Conservation (phyloP, 2,113 vertebrate genomes). For the Motacilla tschutschensis region DNA sequence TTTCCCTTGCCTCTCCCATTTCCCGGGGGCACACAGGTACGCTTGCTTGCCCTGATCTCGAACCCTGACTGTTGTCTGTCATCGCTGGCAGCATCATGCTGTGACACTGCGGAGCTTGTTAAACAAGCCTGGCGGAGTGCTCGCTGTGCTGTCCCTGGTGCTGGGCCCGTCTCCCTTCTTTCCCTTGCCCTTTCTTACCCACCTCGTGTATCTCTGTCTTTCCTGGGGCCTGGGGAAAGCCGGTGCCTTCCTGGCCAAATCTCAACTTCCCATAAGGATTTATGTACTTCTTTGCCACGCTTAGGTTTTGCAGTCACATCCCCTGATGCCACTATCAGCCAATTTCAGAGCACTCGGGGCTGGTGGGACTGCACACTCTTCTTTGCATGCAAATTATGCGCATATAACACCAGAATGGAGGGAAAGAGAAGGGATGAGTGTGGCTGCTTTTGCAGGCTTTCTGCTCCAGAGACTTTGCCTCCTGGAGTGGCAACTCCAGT, state of each 20-base stretch:
- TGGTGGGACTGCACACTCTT: background rate
- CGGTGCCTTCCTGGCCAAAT: background rate
- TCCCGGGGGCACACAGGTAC: background rate
- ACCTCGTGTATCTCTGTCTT: background rate
- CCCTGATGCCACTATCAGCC: background rate
- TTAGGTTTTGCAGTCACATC: constrained; percentile 4
- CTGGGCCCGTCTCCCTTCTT: background rate
- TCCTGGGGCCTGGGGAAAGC: background rate
- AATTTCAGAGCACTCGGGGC: background rate
- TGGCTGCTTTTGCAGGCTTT: background rate
- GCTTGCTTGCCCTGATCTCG: background rate
- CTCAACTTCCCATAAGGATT: background rate
- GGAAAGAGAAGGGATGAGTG: background rate
- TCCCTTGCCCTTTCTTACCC: background rate
- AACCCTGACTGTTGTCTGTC: background rate
- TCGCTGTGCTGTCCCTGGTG: background rate
- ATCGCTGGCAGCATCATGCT: background rate
- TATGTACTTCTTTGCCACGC: background rate
- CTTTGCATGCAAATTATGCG: constrained; percentile 7
- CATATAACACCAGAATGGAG: background rate
- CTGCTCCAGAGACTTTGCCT: background rate
- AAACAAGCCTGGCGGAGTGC: background rate
- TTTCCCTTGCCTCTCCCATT: background rate
- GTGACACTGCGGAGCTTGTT: background rate
- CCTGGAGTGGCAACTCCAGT: background rate